Evolutionary conservation across 2,113 vertebrate genomes (phyloP), one percentile per base, ranked within the genome.

Genomic region (Harpagus bidentatus): DNA sequence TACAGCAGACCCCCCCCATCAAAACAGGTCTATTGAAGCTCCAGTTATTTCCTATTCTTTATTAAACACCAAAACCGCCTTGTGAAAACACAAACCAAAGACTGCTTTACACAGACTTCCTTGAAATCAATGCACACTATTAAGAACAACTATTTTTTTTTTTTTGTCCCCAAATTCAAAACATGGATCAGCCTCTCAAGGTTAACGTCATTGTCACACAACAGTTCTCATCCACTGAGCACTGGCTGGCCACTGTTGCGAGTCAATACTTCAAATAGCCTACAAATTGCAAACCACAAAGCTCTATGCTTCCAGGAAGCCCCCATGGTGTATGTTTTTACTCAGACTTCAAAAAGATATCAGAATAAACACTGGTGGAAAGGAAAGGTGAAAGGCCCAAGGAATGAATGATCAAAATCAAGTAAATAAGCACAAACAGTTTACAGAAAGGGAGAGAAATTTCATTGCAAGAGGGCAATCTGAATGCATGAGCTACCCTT

Each of bases 371-470:
- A 53, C 83, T 43, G 42, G 43, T 88, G 81, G 74, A 94, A 96
- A 94, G 86, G 86, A 77, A 97, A 97, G 95, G 97, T 96, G 82
- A 96, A 96, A 93, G 82, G 53, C 91, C 84, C 87, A 85, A 79
- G 77, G 93, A 87, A 86, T 43, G 58, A 92, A 92, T 0, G n/a
- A 88, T 66, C 93, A 87, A 82, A 95, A 92, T 86, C 47, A 36
- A 88, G 58, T 66, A 73, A 96, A 90, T 17, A 78, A 70, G 84
- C 31, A 91, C 38, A 63, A 91, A 81, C 29, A 80, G 59, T 93
- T 96, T 94, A 86, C 78, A 82, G 61, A 90, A 79, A 63, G 21
- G 47, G 47, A 90, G 53, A 71, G 66, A 95, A 61, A 86, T 62
- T 80, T 61, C 80, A 83, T 53, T 79, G 32, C 17, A 7, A 69